Evolutionary conservation across 1,140 invertebrate genomes (phyloP), one percentile per base, ranked within the genome.

Genomic region (Drosophila pachea): DNA sequence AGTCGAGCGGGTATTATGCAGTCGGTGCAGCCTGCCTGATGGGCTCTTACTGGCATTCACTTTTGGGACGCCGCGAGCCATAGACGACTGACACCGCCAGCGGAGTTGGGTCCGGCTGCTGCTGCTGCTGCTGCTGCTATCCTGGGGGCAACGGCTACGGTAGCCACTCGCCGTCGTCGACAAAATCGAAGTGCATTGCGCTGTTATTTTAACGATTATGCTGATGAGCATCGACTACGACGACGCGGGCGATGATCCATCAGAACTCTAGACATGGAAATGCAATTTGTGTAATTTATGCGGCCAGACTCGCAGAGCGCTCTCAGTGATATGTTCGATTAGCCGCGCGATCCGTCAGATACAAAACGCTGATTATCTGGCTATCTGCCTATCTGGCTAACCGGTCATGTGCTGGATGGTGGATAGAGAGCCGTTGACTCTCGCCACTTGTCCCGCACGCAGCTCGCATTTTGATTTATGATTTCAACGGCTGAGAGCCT

Each of bases 241-340:
- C 83, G 56, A 76, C 75, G 75, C 73, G 74, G 73, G 74, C 82
- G 82, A 82, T 79, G 83, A 87, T 87, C 78, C 84, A 83, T 87
- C 78, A 87, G 83, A 65, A 66, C 70, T 74, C 60, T 77, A 59
- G 78, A 87, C 83, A 87, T 87, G 83, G 78, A 87, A 87, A 87
- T 87, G 83, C 83, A 87, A 87, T 87, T 87, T 87, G 78, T 87
- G 76, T 87, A 87, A 87, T 87, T 87, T 87, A 87, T 87, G 84
- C 83, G 66, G 71, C 43, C 56, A 55, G 29, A 52, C 59, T 14
- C 11, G 42, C 5, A 16, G 31, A 16, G 16, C 38, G 64, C 63
- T 67, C 73, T 32, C 58, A 60, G 58, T 64, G 64, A 71, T 71
- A 74, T 69, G 53, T 74, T 71, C 81, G 81, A 84, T 86, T 86